Conservation (phyloP, 2,888 invertebrate species). For the Nemotelus pantherinus region DNA sequence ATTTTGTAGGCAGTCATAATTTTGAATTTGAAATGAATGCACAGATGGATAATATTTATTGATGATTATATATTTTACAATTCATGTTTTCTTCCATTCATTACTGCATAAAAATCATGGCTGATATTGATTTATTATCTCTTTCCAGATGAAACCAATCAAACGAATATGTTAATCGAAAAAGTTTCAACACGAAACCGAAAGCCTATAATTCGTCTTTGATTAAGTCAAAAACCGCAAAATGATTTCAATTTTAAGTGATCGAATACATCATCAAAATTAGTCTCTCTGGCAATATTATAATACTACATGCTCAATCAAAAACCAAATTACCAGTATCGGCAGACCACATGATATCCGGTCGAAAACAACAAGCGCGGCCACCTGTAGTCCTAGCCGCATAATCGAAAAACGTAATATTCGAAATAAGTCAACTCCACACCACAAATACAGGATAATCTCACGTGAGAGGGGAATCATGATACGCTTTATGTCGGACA, state of each 20-base stretch:
- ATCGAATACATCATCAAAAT: slow-evolving; percentile 1
- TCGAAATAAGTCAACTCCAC: slow-evolving; percentile 1
- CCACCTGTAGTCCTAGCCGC: background rate
- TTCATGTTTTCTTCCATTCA: no score
- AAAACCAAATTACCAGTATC: slow-evolving; percentile 17
- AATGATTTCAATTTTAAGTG: background rate
- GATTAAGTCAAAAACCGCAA: background rate
- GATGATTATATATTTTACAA: no score
- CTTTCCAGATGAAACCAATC: no score
- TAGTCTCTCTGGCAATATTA: background rate
- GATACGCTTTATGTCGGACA: slow-evolving; percentile 9
- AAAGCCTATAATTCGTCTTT: background rate
- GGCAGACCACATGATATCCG: slow-evolving; percentile 14
- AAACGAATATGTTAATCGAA: no score
- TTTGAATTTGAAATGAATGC: no score
- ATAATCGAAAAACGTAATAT: background rate
- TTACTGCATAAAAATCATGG: no score
- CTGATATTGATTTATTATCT: no score
- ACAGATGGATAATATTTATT: no score
- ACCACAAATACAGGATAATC: slow-evolving; percentile 18
- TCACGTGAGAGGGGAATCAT: slow-evolving; percentile 10
- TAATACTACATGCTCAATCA: slow-evolving; percentile 6
- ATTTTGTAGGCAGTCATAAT: no score
- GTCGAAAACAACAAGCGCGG: background rate
- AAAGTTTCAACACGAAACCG: no score